Base-by-base conservation (phyloP, 2,797 vertebrate genomes). In the Monodelphis domestica region DNA sequence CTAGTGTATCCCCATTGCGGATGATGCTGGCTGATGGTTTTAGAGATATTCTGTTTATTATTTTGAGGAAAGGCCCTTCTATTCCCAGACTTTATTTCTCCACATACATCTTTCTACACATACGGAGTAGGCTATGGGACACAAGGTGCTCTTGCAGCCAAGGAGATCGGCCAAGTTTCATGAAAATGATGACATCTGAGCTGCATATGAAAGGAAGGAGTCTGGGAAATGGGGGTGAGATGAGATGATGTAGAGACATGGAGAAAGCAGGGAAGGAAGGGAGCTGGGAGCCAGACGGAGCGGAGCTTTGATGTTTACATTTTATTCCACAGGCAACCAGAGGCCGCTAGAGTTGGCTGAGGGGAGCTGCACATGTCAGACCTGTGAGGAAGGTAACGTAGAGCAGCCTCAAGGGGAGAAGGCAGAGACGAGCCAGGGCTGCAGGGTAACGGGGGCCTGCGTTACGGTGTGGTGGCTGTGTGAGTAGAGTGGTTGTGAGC, bases 231-330 rank as follows among this genome's bases (percentile, higher is more conserved):
- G 30, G 30, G 12, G 11, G 12, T 59, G 63, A n/a, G 6, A 14
- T 21, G 63, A 15, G 33, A 33, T 2, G 14, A 33, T 24, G 30
- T 15, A 30, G 57, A 59, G 0, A 3, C 4, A 0, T 2, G 59
- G 5, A 6, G 12, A 0, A 3, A 1, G 6, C 10, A 17, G 38
- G n/a, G 11, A 2, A 17, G n/a, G 63, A 38, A 1, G 63, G 5
- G 0, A 38, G 70, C 7, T 10, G 17, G n/a, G n/a, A 3, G 38
- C 21, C 1, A 0, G 63, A 17, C n/a, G 2, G 70, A 2, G 70
- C 78, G 78, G 17, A 30, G 30, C 5, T 28, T 3, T 30, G 11
- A 30, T 1, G 12, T 33, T 59, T 59, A 38, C 5, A 38, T 7
- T 38, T 70, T 33, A n/a, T 70, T 38, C 33, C 38, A 5, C 33